phyloP scores from a whole-genome alignment of 2,113 vertebrate genomes.

The Sprattus sprattus region DNA sequence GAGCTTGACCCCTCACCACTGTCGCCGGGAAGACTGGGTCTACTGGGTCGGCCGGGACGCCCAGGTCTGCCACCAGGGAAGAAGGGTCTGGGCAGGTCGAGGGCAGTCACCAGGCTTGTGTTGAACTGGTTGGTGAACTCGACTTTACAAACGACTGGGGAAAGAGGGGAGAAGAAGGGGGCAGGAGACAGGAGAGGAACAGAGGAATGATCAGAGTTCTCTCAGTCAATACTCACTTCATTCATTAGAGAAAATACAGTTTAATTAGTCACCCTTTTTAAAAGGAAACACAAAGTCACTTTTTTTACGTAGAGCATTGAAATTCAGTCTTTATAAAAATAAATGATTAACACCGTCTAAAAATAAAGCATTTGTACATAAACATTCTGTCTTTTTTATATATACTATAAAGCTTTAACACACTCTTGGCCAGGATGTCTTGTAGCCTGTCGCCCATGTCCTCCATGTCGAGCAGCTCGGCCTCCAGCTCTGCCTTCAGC shows the following conservation, averaged over 20 bases:
- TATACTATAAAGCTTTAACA: not conserved
- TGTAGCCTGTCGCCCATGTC: not conserved
- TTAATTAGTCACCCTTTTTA: no score
- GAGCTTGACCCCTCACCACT: no score
- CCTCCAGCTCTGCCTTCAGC: slow-evolving; percentile 29
- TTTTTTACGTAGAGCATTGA: no score
- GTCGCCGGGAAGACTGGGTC: not conserved
- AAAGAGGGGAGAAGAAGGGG: not conserved
- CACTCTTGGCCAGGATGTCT: slow-evolving; percentile 28
- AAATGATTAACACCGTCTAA: no score
- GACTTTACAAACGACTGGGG: slow-evolving; percentile 40
- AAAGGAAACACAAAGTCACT: no score
- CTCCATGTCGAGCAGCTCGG: not conserved
- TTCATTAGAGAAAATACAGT: not conserved
- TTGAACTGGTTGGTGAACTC: slow-evolving; percentile 34
- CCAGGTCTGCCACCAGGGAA: not conserved
- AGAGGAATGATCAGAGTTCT: not conserved
- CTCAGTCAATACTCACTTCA: not conserved
- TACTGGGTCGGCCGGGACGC: no score
- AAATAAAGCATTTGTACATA: no score
- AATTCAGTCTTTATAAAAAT: not conserved
- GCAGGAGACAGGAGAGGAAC: not conserved
- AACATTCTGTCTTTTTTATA: not conserved
- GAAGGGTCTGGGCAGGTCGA: not conserved
- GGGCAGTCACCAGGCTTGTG: slow-evolving; percentile 26